Evolutionary conservation across 1,140 invertebrate genomes (phyloP).

Genomic region (Platyscapa corneri): DNA sequence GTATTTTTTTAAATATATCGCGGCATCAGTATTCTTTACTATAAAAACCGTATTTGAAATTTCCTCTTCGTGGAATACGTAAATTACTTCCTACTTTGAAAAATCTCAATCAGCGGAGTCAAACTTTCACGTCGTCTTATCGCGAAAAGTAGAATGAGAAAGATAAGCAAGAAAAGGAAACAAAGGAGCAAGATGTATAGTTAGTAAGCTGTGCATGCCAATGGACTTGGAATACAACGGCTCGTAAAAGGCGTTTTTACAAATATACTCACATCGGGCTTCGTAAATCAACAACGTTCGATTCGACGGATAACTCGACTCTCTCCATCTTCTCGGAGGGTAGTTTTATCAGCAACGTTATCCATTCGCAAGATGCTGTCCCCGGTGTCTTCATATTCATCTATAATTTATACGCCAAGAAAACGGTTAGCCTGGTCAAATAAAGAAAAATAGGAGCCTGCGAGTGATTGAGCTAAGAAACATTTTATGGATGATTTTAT

Average conservation of each 20-base stretch:
- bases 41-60: background rate
- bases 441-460: background rate
- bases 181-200: background rate
- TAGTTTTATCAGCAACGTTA: constrained; percentile 84
- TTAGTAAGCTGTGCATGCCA: background rate
- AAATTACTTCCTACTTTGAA: constrained; percentile 18
- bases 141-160: background rate
- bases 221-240: background rate
- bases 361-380: constrained; percentile 89
- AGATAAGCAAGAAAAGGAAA: background rate
- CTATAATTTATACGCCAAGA: constrained; percentile 70
- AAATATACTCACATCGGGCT: constrained; percentile 71
- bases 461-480: too few species aligned
- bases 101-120: background rate
- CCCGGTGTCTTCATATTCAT: constrained; percentile 88
- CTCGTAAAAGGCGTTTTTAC: background rate
- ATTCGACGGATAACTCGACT: constrained; percentile 82
- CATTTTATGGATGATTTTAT: too few species aligned
- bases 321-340: constrained; percentile 81
- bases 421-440: background rate
- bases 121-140: background rate
- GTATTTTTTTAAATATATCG: background rate
- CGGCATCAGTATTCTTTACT: background rate
- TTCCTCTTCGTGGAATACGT: constrained; percentile 41
- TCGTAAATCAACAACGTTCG: constrained; percentile 80